Evolutionary conservation across 2,797 vertebrate genomes (phyloP).

Genomic region (Mallotus villosus): DNA sequence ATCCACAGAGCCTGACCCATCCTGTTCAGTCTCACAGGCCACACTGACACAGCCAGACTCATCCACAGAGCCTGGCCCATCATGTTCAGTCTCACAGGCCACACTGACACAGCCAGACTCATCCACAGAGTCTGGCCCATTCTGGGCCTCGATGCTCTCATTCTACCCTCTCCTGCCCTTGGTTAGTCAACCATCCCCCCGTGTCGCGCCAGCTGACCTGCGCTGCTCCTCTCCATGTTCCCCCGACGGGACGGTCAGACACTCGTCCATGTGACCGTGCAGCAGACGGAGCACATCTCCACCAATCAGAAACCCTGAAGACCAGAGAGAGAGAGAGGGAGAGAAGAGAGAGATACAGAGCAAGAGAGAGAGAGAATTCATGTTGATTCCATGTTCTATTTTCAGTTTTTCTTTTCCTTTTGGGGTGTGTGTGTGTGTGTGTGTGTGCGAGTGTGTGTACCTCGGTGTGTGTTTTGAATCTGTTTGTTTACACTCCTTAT

Average conservation of each 20-base stretch:
- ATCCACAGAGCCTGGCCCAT: background rate
- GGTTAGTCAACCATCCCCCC: background rate
- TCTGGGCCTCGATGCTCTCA: background rate
- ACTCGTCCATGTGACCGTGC: constrained; percentile 96
- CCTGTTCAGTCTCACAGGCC: too few species aligned
- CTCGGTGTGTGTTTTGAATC: background rate
- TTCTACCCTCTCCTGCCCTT: background rate
- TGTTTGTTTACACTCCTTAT: background rate
- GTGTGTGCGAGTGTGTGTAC: background rate
- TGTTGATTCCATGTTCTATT: background rate
- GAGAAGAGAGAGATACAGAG: background rate
- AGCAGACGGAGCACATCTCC: constrained; percentile 91
- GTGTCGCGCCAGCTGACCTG: constrained; percentile 72
- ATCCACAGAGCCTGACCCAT: too few species aligned
- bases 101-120: constrained; percentile 8
- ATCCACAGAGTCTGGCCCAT: background rate
- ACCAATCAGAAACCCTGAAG: constrained; percentile 90
- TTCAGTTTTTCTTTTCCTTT: background rate
- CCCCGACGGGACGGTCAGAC: constrained; percentile 91
- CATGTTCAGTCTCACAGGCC: too few species aligned
- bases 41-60: constrained; percentile 8
- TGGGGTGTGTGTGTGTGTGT: background rate
- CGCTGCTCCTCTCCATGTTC: constrained; percentile 92
- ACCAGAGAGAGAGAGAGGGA: background rate
- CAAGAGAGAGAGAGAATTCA: background rate